These are phyloP conservation scores for Pegoplata infirma DNA, from an alignment of 2,888 invertebrate species.

Conservation along the genomic window DNA sequence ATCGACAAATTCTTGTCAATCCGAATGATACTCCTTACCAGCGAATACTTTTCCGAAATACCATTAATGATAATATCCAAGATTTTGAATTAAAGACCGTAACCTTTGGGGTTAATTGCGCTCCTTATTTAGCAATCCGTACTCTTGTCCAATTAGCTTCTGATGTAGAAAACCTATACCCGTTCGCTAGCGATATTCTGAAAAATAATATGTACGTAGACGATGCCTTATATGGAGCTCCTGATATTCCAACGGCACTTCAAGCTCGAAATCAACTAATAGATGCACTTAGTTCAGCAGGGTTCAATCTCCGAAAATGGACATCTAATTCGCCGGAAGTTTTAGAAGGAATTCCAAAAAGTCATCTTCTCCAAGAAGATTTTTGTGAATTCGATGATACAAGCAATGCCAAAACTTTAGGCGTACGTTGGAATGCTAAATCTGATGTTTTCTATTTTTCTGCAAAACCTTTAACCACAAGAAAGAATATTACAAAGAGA, in stretches of 20 bases:
- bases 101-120: too few relatives aligned
- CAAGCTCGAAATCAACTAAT: not conserved
- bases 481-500: not conserved
- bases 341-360: not conserved
- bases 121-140: too few relatives aligned
- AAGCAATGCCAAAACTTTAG: constrained; percentile 17
- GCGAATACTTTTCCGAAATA: not conserved
- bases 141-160: too few relatives aligned
- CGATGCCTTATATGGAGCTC: constrained; percentile 6
- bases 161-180: too few relatives aligned
- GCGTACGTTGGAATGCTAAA: constrained; percentile 11
- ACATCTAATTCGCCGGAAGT: constrained; percentile 12
- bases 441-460: constrained; percentile 15
- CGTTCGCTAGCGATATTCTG: not conserved
- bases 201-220: constrained; percentile 21
- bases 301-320: constrained; percentile 5
- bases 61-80: not conserved
- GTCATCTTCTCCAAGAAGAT: not conserved
- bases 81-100: too few relatives aligned
- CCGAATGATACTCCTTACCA: not conserved
- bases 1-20: too few relatives aligned
- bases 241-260: not conserved
- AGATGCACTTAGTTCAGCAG: not conserved
- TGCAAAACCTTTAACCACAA: not conserved
- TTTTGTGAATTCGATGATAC: constrained; percentile 15